Base-by-base conservation (phyloP, 1,140 invertebrate species). In the Carposina sasakii region DNA sequence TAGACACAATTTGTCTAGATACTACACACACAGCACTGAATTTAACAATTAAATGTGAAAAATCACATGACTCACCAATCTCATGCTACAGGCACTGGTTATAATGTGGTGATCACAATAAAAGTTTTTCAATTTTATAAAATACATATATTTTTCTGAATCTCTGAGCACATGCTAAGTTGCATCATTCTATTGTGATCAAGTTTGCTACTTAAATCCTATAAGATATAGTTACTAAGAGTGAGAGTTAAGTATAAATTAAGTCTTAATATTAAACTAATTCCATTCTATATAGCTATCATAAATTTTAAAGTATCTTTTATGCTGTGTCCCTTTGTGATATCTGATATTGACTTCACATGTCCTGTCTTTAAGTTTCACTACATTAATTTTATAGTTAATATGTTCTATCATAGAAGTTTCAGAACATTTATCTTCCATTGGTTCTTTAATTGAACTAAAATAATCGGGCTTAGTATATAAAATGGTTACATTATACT, bases 391-490 rank as follows among this genome's bases (percentile, higher is more conserved):
- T 41, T 60, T 69, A 43, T 65, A 72, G 42, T 76, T 76, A 24
- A 75, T 23, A 45, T 55, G 48, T 44, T 70, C 65, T 23, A 63
- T 13, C 22, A 46, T 48, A 48, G 52, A 36, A 41, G 44, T 0
- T 37, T 72, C 58, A 54, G 43, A 51, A 48, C 60, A 63, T 36
- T 53, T 20, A 55, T 72, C 65, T 49, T 75, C 59, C 46, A 57
- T 60, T 2, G 46, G 13, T 36, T 73, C 71, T 58, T 76, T 82
- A 49, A 28, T 70, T 44, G 67, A 73, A 61, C 54, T 61, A 46
- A 82, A 82, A 61, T 76, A 69, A 52, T 67, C 60, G 31, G 78
- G 75, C 66, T 60, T 75, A 37, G 60, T 73, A 54, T 76, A 82
- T 15, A 82, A 23, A 36, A 70, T 52, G 26, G 60, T 63, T 16